phyloP scores from a whole-genome alignment of 1,140 invertebrate species.

The Aphaenogaster ashmeadi region DNA sequence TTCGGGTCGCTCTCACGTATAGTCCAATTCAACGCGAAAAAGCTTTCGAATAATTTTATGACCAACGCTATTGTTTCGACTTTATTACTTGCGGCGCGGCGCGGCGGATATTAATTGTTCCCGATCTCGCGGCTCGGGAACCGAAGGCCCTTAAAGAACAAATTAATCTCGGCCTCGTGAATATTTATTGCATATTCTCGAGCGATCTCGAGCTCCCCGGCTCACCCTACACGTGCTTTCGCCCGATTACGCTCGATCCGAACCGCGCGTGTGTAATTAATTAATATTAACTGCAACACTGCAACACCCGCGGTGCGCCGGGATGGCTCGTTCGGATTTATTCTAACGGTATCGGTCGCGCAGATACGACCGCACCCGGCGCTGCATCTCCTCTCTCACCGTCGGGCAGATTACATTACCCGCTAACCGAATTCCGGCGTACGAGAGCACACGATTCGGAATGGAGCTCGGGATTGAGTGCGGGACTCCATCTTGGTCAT shows the following conservation, averaged over 20 bases:
- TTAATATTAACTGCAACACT: constrained; percentile 23
- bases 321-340: not conserved
- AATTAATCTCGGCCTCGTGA: not conserved
- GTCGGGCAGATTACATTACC: constrained; percentile 32
- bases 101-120: not conserved
- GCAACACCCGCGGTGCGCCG: not conserved
- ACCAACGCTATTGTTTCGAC: not conserved
- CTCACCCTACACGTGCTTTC: not conserved
- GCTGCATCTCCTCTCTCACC: not conserved
- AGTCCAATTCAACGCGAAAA: not conserved
- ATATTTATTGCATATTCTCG: not conserved
- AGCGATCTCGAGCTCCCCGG: not conserved
- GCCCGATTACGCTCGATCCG: not conserved
- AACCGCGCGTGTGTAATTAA: not conserved
- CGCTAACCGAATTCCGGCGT: constrained; percentile 36
- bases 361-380: not conserved
- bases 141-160: not conserved
- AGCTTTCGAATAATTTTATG: not conserved
- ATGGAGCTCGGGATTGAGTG: constrained; percentile 19
- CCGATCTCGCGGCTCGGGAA: not conserved
- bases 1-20: not conserved
- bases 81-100: not conserved
- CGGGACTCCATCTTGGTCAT: constrained; percentile 51
- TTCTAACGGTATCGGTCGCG: not conserved
- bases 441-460: constrained; percentile 4